Conservation (phyloP, 2,797 vertebrate species). For the Bradypodion pumilum region DNA sequence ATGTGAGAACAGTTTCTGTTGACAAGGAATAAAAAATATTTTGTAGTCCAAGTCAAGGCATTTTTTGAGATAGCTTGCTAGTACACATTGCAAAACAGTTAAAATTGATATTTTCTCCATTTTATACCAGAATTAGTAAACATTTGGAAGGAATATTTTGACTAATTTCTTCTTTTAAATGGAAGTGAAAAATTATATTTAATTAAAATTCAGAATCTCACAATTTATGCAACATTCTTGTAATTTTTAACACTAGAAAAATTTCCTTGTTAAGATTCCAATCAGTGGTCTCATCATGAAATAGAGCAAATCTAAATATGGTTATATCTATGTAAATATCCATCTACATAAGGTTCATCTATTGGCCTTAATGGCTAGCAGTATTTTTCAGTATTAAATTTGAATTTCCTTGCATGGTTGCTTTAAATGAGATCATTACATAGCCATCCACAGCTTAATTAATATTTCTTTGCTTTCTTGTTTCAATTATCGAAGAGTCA, state of each 20-base stretch:
- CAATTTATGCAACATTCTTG: neutral
- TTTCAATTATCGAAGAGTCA: slow-evolving; percentile 42
- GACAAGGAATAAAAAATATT: neutral
- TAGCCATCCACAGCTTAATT: slow-evolving; percentile 32
- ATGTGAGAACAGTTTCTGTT: neutral
- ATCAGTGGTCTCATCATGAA: neutral
- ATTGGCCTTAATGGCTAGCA: slow-evolving; percentile 2
- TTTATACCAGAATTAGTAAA: neutral
- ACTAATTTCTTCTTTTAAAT: neutral
- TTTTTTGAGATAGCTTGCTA: neutral
- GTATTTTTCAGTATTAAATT: slow-evolving; percentile 52
- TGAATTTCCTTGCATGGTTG: slow-evolving; percentile 50
- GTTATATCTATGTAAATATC: slow-evolving; percentile 26
- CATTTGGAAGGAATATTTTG: neutral
- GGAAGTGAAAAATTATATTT: neutral
- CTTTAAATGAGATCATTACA: slow-evolving; percentile 40
- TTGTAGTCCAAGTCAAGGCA: neutral
- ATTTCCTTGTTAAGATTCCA: neutral
- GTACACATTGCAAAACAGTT: neutral
- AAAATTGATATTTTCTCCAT: neutral
- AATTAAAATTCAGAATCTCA: neutral
- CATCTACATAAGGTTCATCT: slow-evolving; percentile 23
- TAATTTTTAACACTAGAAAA: neutral
- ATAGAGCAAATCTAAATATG: neutral
- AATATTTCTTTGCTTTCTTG: slow-evolving; percentile 42